A percentile compares a stretch with the other conserved stretches of the same genome.
phyloP scores from a whole-genome alignment of 2,797 vertebrate species.

The Sebastes minor region DNA sequence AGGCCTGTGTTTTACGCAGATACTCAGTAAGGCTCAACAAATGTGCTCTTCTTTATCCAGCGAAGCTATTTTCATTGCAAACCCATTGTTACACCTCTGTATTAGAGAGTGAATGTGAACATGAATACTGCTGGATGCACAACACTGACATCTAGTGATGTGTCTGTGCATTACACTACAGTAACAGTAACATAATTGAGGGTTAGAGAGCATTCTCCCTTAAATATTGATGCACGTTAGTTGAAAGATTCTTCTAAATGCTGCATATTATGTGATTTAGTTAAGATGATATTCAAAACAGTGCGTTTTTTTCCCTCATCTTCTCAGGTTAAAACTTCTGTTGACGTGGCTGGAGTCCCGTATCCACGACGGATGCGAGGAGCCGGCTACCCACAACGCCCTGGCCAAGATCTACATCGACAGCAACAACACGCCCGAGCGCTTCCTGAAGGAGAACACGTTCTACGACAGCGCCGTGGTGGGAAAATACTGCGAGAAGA shows the following conservation, averaged over 20 bases:
- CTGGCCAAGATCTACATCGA: conserved; percentile 95
- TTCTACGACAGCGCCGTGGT: conserved; percentile 92
- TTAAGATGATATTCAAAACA: background rate
- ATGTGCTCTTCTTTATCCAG: background rate
- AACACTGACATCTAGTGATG: conserved; percentile 40
- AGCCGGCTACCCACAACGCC: conserved; percentile 92
- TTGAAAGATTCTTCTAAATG: background rate
- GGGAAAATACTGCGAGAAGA: conserved; percentile 92
- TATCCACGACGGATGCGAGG: conserved; percentile 92
- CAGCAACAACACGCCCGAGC: conserved; percentile 92
- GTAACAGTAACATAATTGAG: background rate
- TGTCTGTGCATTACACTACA: background rate
- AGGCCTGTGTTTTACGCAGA: background rate
- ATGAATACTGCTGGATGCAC: background rate
- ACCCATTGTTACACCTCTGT: background rate
- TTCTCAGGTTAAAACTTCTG: conserved; percentile 88
- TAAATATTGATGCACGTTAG: no score
- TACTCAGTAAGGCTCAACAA: background rate
- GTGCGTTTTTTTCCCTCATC: background rate
- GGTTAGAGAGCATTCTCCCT: background rate
- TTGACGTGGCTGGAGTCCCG: conserved; percentile 93
- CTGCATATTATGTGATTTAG: background rate
- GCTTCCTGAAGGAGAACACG: conserved; percentile 90
- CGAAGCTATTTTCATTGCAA: background rate
- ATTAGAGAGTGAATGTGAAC: background rate